A percentile compares a stretch with the other conserved stretches of the same genome.
These are phyloP conservation scores for Drosophila atripex DNA, from an alignment of 2,888 invertebrate genomes.

Conservation along the genomic window DNA sequence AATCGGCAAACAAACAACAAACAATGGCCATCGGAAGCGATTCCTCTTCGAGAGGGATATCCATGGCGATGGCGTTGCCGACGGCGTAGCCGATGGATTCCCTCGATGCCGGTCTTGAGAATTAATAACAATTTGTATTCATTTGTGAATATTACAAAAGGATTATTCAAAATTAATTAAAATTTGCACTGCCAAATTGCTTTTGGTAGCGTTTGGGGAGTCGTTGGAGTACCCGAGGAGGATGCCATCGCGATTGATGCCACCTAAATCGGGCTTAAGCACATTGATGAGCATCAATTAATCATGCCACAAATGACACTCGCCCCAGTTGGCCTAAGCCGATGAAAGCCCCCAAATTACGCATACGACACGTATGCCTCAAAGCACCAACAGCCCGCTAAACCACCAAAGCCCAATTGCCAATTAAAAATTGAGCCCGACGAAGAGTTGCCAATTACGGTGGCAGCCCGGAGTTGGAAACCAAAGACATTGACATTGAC, in stretches of 20 bases:
- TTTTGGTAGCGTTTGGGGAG: slow-evolving; percentile 19
- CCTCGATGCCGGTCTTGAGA: slow-evolving; percentile 66
- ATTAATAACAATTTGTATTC: slow-evolving; percentile 78
- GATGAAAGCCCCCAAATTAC: slow-evolving; percentile 68
- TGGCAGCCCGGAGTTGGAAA: slow-evolving; percentile 45
- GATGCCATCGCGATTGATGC: slow-evolving; percentile 63
- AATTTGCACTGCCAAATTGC: slow-evolving; percentile 55
- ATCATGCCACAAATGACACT: slow-evolving; percentile 69
- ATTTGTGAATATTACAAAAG: slow-evolving; percentile 78
- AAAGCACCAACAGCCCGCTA: slow-evolving; percentile 9
- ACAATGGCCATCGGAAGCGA: slow-evolving; percentile 18
- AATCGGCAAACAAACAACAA: slow-evolving; percentile 16
- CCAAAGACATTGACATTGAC: slow-evolving; percentile 29
- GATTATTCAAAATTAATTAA: slow-evolving; percentile 76
- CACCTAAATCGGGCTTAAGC: slow-evolving; percentile 73
- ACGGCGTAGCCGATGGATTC: slow-evolving; percentile 50
- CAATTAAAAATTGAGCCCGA: slow-evolving; percentile 67
- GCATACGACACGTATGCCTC: slow-evolving; percentile 71
- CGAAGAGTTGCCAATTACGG: slow-evolving; percentile 57
- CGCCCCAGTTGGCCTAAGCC: slow-evolving; percentile 58
- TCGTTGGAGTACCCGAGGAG: slow-evolving; percentile 33
- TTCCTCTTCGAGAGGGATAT: neutral
- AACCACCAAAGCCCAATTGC: slow-evolving; percentile 58
- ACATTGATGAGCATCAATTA: slow-evolving; percentile 77
- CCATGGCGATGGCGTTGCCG: neutral